Conservation (phyloP, 1,140 invertebrate species). For the Planococcus citri region DNA sequence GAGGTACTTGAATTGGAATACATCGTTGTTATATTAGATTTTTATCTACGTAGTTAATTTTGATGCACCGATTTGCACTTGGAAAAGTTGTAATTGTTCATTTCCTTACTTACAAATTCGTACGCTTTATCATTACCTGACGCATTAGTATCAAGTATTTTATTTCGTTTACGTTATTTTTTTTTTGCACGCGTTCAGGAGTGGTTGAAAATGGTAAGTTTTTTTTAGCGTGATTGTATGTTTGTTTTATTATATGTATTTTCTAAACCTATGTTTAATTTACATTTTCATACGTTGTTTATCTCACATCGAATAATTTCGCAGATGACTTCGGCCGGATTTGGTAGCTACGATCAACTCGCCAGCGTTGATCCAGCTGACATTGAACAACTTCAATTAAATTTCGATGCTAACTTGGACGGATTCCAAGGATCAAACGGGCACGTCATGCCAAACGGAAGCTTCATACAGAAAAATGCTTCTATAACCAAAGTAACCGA, state of each 20-base stretch:
- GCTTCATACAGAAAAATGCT: neutral
- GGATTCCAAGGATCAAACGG: neutral
- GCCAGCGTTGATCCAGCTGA: neutral
- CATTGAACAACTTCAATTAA: constrained; percentile 10
- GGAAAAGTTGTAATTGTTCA: neutral
- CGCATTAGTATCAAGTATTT: neutral
- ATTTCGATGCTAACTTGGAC: neutral
- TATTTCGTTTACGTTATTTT: neutral
- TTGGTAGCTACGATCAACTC: neutral
- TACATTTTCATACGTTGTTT: too few relatives aligned
- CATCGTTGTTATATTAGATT: too few relatives aligned
- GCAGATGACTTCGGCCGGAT: neutral
- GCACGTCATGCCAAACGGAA: neutral
- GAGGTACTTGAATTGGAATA: neutral
- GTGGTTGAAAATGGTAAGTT: constrained; percentile 17
- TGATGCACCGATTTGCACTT: neutral
- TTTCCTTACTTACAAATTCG: neutral
- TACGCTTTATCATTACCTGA: neutral
- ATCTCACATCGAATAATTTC: too few relatives aligned
- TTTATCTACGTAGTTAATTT: too few relatives aligned
- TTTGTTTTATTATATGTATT: neutral
- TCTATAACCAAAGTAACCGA: neutral
- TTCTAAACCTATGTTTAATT: too few relatives aligned
- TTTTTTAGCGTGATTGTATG: neutral
- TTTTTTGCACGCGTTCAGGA: constrained; percentile 11